Evolutionary conservation across 2,888 invertebrate species (phyloP), one percentile per base, ranked within the genome.

Genomic region (Aromia moschata): DNA sequence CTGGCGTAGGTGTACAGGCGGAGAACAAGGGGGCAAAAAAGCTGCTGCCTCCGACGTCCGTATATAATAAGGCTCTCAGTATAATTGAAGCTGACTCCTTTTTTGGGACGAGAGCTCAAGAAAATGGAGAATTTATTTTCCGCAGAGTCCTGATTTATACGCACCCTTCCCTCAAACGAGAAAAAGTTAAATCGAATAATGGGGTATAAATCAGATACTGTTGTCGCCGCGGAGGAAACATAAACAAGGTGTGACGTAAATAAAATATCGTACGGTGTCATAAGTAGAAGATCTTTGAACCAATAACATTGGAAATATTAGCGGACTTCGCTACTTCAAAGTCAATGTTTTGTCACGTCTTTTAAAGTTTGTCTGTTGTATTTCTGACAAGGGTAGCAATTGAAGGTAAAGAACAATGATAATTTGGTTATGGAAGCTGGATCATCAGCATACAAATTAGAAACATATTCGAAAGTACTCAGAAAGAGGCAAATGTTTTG

Each of bases 41-140:
- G 7, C 25, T 7, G 25, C 25, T 7, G 14, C 30, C 45, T 31
- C 31, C 16, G 9, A 36, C 15, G 17, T 11, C 12, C 16, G 1
- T 2, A 33, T 17, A 31, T 46, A 33, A 46, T 46, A 46, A 33
- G 46, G 36, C 46, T 46, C 33, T 46, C 33, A 33, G n/a, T 17
- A 33, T 46, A 46, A 46, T 46, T 46, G 46, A 16, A 17, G 46
- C 17, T 16, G 46, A 46, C 46, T 46, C 25, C 36, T 33, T 46
- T 46, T 46, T 46, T 3, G 7, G 46, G 45, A 15, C 16, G 16
- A 2, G 5, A 17, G 12, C 46, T 46, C 33, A 36, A 33, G 46
- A 33, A 36, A 46, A 46, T 46, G 46, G 46, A 46, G 12, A 46
- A 46, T 46, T 33, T 17, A 46, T 46, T 46, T 43, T 43, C 25